Conservation (phyloP, 2,888 invertebrate species). For the Helicoverpa assulta region DNA sequence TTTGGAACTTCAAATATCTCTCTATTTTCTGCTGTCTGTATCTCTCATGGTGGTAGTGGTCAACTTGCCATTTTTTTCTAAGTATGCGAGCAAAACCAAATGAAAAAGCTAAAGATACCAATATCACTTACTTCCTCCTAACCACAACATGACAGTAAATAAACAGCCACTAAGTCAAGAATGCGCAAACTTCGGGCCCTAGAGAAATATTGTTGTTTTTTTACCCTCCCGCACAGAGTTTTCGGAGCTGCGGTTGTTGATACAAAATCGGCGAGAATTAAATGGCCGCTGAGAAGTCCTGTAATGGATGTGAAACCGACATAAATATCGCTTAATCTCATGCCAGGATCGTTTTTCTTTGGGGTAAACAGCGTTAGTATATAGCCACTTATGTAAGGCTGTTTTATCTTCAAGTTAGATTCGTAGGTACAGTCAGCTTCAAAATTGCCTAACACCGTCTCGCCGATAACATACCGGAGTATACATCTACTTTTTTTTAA, state of each 20-base stretch:
- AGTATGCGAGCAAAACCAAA: not conserved
- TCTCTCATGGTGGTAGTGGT: too few species aligned
- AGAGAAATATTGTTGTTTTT: slow-evolving; percentile 45
- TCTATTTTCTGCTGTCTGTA: too few species aligned
- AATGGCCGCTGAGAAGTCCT: slow-evolving; percentile 36
- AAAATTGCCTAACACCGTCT: too few species aligned
- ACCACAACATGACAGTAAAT: slow-evolving; percentile 23
- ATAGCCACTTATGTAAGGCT: slow-evolving; percentile 27
- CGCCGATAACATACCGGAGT: too few species aligned
- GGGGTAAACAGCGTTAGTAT: slow-evolving; percentile 21
- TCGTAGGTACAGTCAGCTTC: not conserved
- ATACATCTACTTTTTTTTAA: too few species aligned
- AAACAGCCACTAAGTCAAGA: slow-evolving; percentile 40
- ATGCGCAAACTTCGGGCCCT: slow-evolving; percentile 29
- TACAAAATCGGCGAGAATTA: slow-evolving; percentile 34
- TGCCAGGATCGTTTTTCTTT: slow-evolving; percentile 45
- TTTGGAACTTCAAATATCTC: too few species aligned
- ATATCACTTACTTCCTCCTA: not conserved
- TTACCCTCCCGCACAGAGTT: slow-evolving; percentile 19
- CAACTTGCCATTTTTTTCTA: too few species aligned
- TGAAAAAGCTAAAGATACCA: not conserved
- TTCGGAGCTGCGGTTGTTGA: slow-evolving; percentile 34
- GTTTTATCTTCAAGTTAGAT: slow-evolving; percentile 11
- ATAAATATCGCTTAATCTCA: slow-evolving; percentile 59
- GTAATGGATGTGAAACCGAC: slow-evolving; percentile 51